These are phyloP conservation scores for Patella pellucida DNA, from an alignment of 2,888 invertebrate genomes.

Conservation along the genomic window DNA sequence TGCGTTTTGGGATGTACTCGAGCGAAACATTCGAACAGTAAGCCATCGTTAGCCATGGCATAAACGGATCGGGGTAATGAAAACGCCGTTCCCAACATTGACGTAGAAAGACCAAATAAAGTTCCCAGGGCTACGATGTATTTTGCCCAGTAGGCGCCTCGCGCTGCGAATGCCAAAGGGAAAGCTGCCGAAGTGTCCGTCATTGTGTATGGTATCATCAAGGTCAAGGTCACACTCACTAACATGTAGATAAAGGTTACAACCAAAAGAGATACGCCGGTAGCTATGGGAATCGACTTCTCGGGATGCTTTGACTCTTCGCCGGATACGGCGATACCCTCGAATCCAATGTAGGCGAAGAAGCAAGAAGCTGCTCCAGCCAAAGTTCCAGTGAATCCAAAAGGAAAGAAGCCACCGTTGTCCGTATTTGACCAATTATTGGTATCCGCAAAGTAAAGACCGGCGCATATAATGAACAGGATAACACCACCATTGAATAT, in stretches of 20 bases:
- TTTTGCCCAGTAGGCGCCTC: slow-evolving; percentile 64
- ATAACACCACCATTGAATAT: slow-evolving; percentile 69
- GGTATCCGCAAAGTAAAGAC: slow-evolving; percentile 86
- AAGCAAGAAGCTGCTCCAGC: slow-evolving; percentile 71
- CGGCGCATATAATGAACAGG: slow-evolving; percentile 75
- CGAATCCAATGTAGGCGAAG: slow-evolving; percentile 72
- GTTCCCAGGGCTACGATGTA: slow-evolving; percentile 67
- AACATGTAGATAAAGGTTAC: slow-evolving; percentile 65
- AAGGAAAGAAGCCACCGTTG: slow-evolving; percentile 71
- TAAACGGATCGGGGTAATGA: slow-evolving; percentile 89
- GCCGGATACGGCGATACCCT: slow-evolving; percentile 71
- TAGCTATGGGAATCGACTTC: slow-evolving; percentile 70
- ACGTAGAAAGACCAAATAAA: slow-evolving; percentile 65
- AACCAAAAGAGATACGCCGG: slow-evolving; percentile 53
- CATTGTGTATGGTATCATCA: slow-evolving; percentile 62
- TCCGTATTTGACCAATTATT: slow-evolving; percentile 81
- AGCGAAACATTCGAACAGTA: slow-evolving; percentile 81
- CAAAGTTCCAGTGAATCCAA: slow-evolving; percentile 69
- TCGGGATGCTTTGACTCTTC: slow-evolving; percentile 71
- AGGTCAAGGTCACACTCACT: slow-evolving; percentile 59
- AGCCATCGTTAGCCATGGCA: slow-evolving; percentile 90
- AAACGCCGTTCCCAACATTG: slow-evolving; percentile 83
- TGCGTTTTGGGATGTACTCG: slow-evolving; percentile 85
- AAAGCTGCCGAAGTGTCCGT: slow-evolving; percentile 64
- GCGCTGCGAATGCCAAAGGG: slow-evolving; percentile 61